Percentiles rank a stretch among this genome's conserved stretches.
phyloP scores from a whole-genome alignment of 2,113 vertebrate genomes.

The Piprites chloris region DNA sequence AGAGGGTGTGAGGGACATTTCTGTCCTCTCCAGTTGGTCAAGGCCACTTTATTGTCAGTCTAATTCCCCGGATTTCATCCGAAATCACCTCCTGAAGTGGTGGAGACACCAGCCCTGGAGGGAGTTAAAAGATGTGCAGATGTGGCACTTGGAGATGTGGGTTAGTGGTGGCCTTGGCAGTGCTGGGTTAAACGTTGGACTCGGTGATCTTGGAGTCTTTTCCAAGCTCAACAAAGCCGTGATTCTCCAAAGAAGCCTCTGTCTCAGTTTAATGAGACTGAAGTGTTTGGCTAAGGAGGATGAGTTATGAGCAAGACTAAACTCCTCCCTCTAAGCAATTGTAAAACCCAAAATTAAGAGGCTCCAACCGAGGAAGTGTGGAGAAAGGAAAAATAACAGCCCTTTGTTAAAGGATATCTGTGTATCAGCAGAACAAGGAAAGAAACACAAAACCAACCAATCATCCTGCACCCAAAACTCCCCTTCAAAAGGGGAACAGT shows the following conservation, averaged over 20 bases:
- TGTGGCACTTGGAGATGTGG: neutral
- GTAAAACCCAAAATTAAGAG: too few species aligned
- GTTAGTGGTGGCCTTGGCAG: neutral
- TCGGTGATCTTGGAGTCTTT: neutral
- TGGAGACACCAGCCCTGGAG: neutral
- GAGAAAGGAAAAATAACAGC: too few species aligned
- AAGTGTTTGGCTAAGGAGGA: too few species aligned
- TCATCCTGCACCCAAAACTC: too few species aligned
- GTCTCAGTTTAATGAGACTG: too few species aligned
- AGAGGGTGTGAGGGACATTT: neutral
- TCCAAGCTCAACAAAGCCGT: neutral
- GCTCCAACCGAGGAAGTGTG: too few species aligned
- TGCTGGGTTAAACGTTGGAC: neutral
- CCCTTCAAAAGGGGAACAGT: too few species aligned
- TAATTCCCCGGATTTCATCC: neutral
- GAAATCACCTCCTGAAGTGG: neutral
- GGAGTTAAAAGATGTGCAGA: neutral
- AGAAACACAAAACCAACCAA: too few species aligned
- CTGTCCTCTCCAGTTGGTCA: neutral
- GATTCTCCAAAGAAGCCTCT: neutral
- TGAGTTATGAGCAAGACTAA: too few species aligned
- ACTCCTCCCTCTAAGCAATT: too few species aligned
- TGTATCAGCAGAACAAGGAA: too few species aligned
- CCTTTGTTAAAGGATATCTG: too few species aligned
- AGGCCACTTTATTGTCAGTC: slow-evolving; percentile 10